Evolutionary conservation across 1,140 invertebrate genomes (phyloP).

Genomic region (Homalodisca vitripennis): DNA sequence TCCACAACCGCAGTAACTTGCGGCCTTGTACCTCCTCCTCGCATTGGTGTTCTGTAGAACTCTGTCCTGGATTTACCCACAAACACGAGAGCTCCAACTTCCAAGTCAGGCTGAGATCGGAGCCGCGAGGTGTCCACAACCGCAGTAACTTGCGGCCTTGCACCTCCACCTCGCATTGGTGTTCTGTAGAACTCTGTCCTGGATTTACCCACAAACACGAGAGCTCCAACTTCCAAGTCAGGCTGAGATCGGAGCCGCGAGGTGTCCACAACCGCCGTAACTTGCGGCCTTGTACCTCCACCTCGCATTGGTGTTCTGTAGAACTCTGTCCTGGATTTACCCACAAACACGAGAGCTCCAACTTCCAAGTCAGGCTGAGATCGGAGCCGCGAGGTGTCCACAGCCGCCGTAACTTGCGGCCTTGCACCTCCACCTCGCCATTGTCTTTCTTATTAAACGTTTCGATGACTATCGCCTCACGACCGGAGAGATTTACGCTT

Average conservation of each 20-base stretch:
- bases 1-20: not conserved
- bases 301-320: not conserved
- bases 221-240: too few species aligned
- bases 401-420: not conserved
- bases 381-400: too few species aligned
- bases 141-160: too few species aligned
- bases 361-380: not conserved
- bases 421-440: not conserved
- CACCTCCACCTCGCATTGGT: too few species aligned
- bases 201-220: too few species aligned
- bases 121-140: too few species aligned
- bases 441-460: constrained; percentile 15
- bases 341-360: not conserved
- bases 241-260: too few species aligned
- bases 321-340: not conserved
- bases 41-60: constrained; percentile 8
- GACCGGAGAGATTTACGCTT: constrained; percentile 17
- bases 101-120: too few species aligned
- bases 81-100: too few species aligned
- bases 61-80: too few species aligned
- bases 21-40: not conserved
- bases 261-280: not conserved
- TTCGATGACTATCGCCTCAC: constrained; percentile 9
- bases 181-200: too few species aligned
- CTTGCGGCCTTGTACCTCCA: not conserved